phyloP scores from a whole-genome alignment of 1,140 invertebrate species.

The Drosophila elegans region DNA sequence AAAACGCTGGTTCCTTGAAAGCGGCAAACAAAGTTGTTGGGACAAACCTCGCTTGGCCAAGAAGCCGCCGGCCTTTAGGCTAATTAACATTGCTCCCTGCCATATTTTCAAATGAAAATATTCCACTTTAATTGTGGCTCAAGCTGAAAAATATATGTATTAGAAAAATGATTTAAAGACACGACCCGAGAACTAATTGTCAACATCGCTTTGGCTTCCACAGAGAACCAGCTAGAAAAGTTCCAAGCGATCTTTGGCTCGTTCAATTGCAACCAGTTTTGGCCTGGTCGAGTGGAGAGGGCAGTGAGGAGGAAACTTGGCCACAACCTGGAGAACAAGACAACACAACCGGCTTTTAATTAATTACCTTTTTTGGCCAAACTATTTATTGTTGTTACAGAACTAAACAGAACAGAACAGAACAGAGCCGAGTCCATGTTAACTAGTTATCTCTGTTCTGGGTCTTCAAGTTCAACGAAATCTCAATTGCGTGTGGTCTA shows the following conservation, averaged over 20 bases:
- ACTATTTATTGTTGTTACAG: slow-evolving; percentile 74
- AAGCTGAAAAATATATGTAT: slow-evolving; percentile 47
- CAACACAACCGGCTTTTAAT: slow-evolving; percentile 78
- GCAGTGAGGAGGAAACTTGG: slow-evolving; percentile 15
- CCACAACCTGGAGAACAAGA: slow-evolving; percentile 33
- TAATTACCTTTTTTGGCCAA: slow-evolving; percentile 82
- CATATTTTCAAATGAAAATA: slow-evolving; percentile 53
- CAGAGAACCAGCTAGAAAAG: slow-evolving; percentile 51
- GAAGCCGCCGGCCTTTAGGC: slow-evolving; percentile 15
- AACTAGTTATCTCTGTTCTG: slow-evolving; percentile 26
- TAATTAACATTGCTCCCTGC: slow-evolving; percentile 41
- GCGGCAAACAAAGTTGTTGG: slow-evolving; percentile 32
- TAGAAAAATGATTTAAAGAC: slow-evolving; percentile 71
- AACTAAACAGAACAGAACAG: slow-evolving; percentile 32
- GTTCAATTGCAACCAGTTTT: slow-evolving; percentile 67
- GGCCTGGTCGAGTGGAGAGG: not conserved
- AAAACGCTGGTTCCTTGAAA: slow-evolving; percentile 65
- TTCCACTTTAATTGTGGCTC: slow-evolving; percentile 68
- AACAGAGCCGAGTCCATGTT: slow-evolving; percentile 16
- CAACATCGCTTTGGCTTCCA: slow-evolving; percentile 42
- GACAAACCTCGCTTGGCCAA: slow-evolving; percentile 9
- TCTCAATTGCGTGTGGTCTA: slow-evolving; percentile 54
- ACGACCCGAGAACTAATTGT: slow-evolving; percentile 71
- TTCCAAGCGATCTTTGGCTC: slow-evolving; percentile 32
- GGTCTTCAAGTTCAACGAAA: slow-evolving; percentile 74